Base-by-base conservation (phyloP, 2,797 vertebrate species). In the Schizopygopsis malacanthus region DNA sequence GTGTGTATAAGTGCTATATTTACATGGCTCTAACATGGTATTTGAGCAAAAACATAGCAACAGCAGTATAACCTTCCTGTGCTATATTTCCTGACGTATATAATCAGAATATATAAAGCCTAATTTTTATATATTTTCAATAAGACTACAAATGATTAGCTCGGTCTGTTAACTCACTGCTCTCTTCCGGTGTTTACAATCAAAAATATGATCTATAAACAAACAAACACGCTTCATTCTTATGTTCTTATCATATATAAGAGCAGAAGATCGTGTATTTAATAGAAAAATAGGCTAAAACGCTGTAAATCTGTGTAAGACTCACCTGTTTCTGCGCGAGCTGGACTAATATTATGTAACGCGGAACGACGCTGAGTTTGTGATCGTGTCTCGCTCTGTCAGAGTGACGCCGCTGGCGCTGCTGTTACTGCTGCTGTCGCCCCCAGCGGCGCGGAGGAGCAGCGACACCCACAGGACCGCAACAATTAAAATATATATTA, bases 391-490 rank as follows among this genome's bases (percentile, higher is more conserved):
- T 28, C 10, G 28, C 28, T 28, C 28, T 12, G 61, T n/a, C 41
- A 6, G 22, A 61, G 76, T 41, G 33, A 61, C 76, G 76, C n/a
- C 2, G 6, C 7, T 22, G 45, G 1, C n/a, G 6, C 22, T 22
- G 63, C 28, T 41, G 63, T 10, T 22, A 6, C n/a, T 25, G 56
- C 9, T 20, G 16, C 9, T 22, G 15, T 1, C 39, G 54, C 79
- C 79, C 45, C 79, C 28, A 15, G 79, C 28, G 79, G 79, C 28
- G 63, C 3, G 63, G 63, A 81, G 20, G 63, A 52, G 45, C 18
- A 39, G 52, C 4, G 28, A 28, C 45, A 28, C 18, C 5, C 20
- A 71, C 12, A 4, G 0, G 4, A 22, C 54, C 1, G 5, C 15
- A 6, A 15, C 20, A n/a, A 2, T 18, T 11, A 25, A 10, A 25